Evolutionary conservation across 2,888 invertebrate genomes (phyloP).

Genomic region (Melinaea menophilus): DNA sequence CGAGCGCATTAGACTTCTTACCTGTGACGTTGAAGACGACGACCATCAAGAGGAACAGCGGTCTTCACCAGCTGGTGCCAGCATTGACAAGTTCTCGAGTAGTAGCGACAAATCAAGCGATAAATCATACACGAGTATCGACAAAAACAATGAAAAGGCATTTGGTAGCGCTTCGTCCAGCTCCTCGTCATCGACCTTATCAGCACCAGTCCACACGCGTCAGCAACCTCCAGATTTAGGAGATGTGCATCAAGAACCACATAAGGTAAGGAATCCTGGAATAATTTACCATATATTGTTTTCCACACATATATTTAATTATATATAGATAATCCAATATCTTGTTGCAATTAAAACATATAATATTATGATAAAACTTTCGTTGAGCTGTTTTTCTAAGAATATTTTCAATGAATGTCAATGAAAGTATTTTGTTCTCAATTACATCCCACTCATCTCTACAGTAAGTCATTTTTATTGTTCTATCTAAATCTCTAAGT

Average conservation of each 20-base stretch:
- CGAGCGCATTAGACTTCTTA: conserved; percentile 90
- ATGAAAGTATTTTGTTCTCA: too few species aligned
- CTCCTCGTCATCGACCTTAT: conserved; percentile 66
- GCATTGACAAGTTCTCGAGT: conserved; percentile 79
- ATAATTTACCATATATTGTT: too few species aligned
- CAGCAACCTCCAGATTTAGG: conserved; percentile 66
- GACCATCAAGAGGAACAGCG: conserved; percentile 62
- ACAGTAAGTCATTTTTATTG: too few species aligned
- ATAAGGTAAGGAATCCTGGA: conserved; percentile 47
- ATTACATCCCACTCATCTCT: too few species aligned
- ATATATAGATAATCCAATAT: too few species aligned
- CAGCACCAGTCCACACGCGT: conserved; percentile 49
- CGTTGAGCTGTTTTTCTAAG: too few species aligned
- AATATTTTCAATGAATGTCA: too few species aligned
- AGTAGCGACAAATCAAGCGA: conserved; percentile 66
- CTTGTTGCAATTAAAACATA: too few species aligned
- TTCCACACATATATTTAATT: too few species aligned
- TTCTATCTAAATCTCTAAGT: too few species aligned
- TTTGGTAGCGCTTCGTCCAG: conserved; percentile 75
- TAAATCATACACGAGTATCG: conserved; percentile 75
- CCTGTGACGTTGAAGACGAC: conserved; percentile 89
- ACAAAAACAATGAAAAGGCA: conserved; percentile 73
- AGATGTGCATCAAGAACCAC: conserved; percentile 64
- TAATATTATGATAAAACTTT: too few species aligned
- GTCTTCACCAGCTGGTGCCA: conserved; percentile 83